These are phyloP conservation scores for Colaptes auratus DNA, from an alignment of 2,113 vertebrate genomes.

Conservation along the genomic window DNA sequence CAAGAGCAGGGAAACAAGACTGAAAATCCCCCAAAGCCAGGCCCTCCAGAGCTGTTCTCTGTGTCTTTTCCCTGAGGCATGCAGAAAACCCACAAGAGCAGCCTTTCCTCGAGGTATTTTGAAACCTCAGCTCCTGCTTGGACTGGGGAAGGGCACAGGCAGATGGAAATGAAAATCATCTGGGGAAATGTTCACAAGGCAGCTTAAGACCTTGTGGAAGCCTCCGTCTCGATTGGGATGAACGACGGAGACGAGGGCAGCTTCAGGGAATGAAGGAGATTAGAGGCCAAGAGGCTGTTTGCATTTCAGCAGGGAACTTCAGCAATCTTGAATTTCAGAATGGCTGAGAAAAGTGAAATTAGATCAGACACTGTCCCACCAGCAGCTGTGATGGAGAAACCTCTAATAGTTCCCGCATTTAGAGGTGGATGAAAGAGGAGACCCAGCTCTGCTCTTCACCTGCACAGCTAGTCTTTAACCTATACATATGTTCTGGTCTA, in stretches of 20 bases:
- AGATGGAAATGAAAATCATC: slow-evolving; percentile 17
- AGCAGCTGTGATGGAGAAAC: not conserved
- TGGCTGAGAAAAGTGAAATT: not conserved
- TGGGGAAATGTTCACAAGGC: not conserved
- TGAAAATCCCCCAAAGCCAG: not conserved
- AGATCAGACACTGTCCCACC: not conserved
- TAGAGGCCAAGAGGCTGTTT: not conserved
- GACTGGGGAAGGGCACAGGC: not conserved
- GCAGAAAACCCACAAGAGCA: not conserved
- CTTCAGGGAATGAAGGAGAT: not conserved
- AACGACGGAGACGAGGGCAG: not conserved
- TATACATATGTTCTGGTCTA: accelerated
- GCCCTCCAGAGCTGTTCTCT: not conserved
- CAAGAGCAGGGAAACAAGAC: not conserved
- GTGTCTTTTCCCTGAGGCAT: not conserved
- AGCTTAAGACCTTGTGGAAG: not conserved
- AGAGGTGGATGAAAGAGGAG: not conserved
- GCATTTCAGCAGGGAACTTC: not conserved
- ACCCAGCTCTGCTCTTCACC: not conserved
- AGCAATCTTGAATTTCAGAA: not conserved
- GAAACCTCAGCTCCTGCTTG: not conserved
- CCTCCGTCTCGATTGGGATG: not conserved
- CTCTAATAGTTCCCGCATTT: not conserved
- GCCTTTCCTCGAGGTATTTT: not conserved
- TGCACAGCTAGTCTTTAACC: not conserved